phyloP scores from a whole-genome alignment of 2,113 vertebrate species.

The Burhinus bistriatus region DNA sequence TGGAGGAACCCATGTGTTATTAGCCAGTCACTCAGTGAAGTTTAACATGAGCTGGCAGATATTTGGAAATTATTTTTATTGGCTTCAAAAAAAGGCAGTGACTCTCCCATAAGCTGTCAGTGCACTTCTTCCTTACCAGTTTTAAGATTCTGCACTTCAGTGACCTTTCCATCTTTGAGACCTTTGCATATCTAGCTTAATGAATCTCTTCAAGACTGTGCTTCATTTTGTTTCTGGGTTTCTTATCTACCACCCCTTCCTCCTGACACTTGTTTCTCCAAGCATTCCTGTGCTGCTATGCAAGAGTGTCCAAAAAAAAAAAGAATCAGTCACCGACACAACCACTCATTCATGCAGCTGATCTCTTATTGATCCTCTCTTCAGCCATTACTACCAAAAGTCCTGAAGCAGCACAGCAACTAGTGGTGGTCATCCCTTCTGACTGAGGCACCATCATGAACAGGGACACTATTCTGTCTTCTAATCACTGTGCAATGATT shows the following conservation, averaged over 20 bases:
- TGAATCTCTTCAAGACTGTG: background rate
- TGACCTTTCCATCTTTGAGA: background rate
- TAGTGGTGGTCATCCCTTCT: background rate
- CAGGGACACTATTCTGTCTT: background rate
- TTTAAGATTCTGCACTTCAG: background rate
- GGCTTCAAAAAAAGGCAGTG: background rate
- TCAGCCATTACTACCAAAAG: background rate
- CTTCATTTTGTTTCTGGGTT: background rate
- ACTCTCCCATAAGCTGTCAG: background rate
- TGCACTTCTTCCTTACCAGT: background rate
- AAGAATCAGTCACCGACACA: background rate
- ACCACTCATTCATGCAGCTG: background rate
- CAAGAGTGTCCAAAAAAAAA: background rate
- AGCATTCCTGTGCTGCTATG: background rate
- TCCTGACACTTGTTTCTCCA: background rate
- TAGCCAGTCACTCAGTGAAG: background rate
- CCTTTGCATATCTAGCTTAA: background rate
- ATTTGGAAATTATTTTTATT: background rate
- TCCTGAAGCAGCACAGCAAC: background rate
- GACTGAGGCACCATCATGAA: background rate
- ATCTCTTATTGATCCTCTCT: background rate
- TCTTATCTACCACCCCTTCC: background rate
- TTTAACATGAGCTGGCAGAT: background rate
- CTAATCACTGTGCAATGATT: background rate
- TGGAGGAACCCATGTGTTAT: background rate